phyloP scores from a whole-genome alignment of 2,888 invertebrate species.

The Cantharis rustica region DNA sequence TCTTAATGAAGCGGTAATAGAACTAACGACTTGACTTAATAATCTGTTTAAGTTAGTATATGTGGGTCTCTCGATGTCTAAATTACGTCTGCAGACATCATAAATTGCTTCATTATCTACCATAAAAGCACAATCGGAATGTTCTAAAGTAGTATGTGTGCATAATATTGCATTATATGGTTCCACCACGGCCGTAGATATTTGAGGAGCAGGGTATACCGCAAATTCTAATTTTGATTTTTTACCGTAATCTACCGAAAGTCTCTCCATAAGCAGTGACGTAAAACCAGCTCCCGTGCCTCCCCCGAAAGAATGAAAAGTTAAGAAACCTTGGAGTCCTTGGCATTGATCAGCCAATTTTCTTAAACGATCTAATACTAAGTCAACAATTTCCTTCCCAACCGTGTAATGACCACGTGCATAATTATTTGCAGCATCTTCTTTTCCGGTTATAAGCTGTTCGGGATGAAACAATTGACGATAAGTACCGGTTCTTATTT shows the following conservation, averaged over 20 bases:
- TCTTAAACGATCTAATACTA: conserved; percentile 68
- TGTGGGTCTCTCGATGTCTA: conserved; percentile 65
- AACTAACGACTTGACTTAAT: conserved; percentile 62
- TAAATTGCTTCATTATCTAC: conserved; percentile 56
- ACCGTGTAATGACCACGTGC: conserved; percentile 82
- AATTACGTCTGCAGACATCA: conserved; percentile 64
- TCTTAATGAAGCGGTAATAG: conserved; percentile 64
- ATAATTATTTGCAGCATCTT: conserved; percentile 85
- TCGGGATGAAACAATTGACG: conserved; percentile 88
- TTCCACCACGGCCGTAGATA: conserved; percentile 59
- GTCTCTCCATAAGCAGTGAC: conserved; percentile 87
- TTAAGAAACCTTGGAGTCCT: conserved; percentile 80
- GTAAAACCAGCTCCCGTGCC: conserved; percentile 94
- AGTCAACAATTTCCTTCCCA: conserved; percentile 72
- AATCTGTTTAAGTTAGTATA: conserved; percentile 69
- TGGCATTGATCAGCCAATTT: conserved; percentile 77
- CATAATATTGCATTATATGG: conserved; percentile 68
- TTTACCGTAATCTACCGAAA: conserved; percentile 85
- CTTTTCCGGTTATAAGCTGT: conserved; percentile 86
- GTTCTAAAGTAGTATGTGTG: conserved; percentile 66
- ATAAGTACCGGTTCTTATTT: conserved; percentile 70
- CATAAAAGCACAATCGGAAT: conserved; percentile 67
- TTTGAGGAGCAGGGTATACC: conserved; percentile 87
- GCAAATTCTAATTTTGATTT: conserved; percentile 64
- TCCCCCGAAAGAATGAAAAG: conserved; percentile 92